Evolutionary conservation across 2,113 vertebrate genomes (phyloP).

Genomic region (Actinemys pallida): DNA sequence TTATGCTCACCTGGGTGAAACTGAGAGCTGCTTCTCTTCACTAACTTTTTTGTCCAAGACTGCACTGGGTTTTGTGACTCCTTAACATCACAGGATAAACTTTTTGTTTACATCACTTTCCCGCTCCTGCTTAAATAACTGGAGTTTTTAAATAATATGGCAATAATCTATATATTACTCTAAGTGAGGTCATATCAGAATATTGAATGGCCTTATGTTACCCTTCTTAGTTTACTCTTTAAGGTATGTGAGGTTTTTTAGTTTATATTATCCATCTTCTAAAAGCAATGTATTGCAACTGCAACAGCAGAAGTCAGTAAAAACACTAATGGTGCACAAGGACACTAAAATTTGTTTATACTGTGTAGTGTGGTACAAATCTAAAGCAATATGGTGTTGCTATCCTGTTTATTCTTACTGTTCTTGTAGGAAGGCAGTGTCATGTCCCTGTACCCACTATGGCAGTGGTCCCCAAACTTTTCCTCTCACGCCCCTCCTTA

Average conservation of each 20-base stretch:
- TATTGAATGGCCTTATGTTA: neutral
- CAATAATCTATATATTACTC: neutral
- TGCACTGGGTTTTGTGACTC: neutral
- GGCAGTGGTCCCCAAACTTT: too few relatives aligned
- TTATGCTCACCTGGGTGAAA: slow-evolving; percentile 46
- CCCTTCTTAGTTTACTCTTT: neutral
- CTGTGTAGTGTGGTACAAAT: neutral
- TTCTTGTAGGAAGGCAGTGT: neutral
- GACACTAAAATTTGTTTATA: neutral
- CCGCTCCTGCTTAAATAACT: neutral
- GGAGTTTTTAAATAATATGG: neutral
- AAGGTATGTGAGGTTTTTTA: neutral
- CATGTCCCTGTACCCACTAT: neutral
- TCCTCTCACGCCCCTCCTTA: too few relatives aligned
- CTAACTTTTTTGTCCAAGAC: slow-evolving; percentile 22
- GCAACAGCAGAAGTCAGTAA: neutral
- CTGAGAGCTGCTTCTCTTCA: neutral
- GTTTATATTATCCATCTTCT: neutral
- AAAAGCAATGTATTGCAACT: neutral
- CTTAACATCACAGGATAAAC: neutral
- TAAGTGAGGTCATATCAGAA: neutral
- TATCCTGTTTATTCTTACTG: neutral
- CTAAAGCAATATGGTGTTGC: neutral
- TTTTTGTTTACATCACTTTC: neutral
- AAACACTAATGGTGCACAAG: neutral